Percentiles rank a stretch among this genome's conserved stretches.
Conservation (phyloP, 2,888 invertebrate species). For the Hemaris fuciformis region DNA sequence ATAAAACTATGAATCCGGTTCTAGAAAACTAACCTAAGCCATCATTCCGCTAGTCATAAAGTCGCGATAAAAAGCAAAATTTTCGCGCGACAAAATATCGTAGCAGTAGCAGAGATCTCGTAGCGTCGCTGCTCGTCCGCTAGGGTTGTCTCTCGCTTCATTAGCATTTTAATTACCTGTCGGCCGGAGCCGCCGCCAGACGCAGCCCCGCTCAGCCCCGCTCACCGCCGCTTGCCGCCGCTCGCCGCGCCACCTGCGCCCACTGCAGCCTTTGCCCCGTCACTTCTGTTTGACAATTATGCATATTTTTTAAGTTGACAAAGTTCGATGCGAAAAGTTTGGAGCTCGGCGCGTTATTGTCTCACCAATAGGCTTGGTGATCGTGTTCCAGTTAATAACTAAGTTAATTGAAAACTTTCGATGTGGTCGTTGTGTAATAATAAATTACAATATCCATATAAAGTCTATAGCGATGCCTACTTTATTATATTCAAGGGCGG, state of each 20-base stretch:
- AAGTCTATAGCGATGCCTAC: too few relatives aligned
- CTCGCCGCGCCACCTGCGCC: slow-evolving; percentile 43
- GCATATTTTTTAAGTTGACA: slow-evolving; percentile 42
- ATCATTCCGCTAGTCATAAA: background rate
- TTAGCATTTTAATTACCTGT: slow-evolving; percentile 79
- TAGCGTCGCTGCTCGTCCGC: slow-evolving; percentile 17
- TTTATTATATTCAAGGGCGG: too few relatives aligned
- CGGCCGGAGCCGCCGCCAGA: too few relatives aligned
- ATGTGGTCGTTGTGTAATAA: background rate
- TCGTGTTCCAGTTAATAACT: background rate
- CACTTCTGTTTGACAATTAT: slow-evolving; percentile 45
- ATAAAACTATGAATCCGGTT: too few relatives aligned
- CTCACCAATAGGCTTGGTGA: background rate
- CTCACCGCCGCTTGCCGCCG: slow-evolving; percentile 1
- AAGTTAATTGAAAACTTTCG: background rate
- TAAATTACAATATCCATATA: too few relatives aligned
- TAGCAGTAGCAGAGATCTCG: slow-evolving; percentile 11
- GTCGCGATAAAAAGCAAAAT: background rate
- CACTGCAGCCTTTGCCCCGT: slow-evolving; percentile 30
- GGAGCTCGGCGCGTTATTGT: background rate
- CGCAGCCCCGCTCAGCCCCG: slow-evolving; percentile 37
- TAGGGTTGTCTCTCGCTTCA: slow-evolving; percentile 49
- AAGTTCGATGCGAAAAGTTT: background rate
- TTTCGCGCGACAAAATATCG: background rate
- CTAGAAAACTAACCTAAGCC: background rate